Base-by-base conservation (phyloP, 2,888 invertebrate genomes). In the Operophtera brumata region DNA sequence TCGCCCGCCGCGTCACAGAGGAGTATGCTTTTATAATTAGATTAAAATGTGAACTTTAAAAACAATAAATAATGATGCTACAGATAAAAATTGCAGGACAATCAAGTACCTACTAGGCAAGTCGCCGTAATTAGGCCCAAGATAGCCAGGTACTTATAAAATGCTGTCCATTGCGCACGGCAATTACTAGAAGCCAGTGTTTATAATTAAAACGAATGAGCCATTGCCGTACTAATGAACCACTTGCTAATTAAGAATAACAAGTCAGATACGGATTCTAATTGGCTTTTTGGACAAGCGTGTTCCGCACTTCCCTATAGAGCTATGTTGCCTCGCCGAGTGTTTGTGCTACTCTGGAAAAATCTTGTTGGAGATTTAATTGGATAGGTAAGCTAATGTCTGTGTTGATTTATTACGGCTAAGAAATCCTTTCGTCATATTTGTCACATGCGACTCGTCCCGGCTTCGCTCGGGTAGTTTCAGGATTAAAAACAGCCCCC, bases 121-220 rank as follows among this genome's bases (percentile, higher is more conserved):
- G 37, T 36, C 37, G 28, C 37, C 14, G 46, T 47, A 47, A 47
- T 47, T 47, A 47, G 46, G 46, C 12, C 30, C 37, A 11, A 47
- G 36, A 47, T 47, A 32, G 47, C 45, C 11, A 34, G 34, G 11
- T 47, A 80, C 80, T 78, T 83, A 80, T 81, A 78, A 81, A 81
- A 82, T 75, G 77, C 74, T 75, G 78, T 77, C 78, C 78, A 78
- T 83, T 83, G 83, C 78, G 75, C 74, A 72, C 75, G 74, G 84
- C 84, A 84, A 86, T 86, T 85, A 86, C 77, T 78, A 76, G 75
- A 75, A 78, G 75, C 78, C 75, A 14, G 71, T 82, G 82, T 86
- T 86, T 85, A 84, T 87, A 88, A 88, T 88, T 88, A 88, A 85
- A 86, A 82, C 84, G 84, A 88, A 88, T 86, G 86, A 84, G 79